Conservation (phyloP, 2,888 invertebrate species). For the Caenorhabditis sp. region DNA sequence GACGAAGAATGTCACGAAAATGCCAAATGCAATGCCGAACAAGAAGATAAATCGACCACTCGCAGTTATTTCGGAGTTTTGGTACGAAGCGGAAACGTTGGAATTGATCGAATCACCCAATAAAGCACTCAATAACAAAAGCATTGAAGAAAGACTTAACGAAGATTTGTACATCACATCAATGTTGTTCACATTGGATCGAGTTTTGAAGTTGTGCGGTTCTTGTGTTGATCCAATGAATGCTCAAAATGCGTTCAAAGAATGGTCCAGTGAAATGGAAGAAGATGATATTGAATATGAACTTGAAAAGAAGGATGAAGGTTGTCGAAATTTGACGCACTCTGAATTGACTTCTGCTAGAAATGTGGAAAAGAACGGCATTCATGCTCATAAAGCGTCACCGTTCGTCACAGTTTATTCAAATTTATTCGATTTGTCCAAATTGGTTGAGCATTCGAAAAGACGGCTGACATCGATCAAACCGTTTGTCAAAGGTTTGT, state of each 20-base stretch:
- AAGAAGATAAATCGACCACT: conserved; percentile 7
- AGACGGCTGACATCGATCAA: conserved; percentile 8
- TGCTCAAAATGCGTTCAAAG: not conserved
- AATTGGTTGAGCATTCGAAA: not conserved
- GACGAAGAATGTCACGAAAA: not conserved
- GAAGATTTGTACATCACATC: conserved; percentile 32
- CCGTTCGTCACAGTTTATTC: conserved; percentile 7
- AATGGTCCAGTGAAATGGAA: not conserved
- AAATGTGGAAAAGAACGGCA: not conserved
- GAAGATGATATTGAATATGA: not conserved
- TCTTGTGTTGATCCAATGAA: conserved; percentile 4
- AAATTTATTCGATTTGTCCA: not conserved
- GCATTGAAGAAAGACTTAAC: conserved; percentile 9
- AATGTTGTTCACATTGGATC: conserved; percentile 28
- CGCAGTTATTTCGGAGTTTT: conserved; percentile 40
- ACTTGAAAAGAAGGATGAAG: not conserved
- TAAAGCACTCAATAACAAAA: not conserved
- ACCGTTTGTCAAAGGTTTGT: conserved; percentile 18
- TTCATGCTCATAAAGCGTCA: not conserved
- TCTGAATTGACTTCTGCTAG: not conserved
- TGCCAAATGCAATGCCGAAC: conserved; percentile 14
- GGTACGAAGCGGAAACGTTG: conserved; percentile 38
- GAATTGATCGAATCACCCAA: not conserved
- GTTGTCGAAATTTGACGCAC: not conserved
- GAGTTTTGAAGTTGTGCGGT: conserved; percentile 18